Base-by-base conservation (phyloP, 2,113 vertebrate species). In the Telmatochromis brichardi region DNA sequence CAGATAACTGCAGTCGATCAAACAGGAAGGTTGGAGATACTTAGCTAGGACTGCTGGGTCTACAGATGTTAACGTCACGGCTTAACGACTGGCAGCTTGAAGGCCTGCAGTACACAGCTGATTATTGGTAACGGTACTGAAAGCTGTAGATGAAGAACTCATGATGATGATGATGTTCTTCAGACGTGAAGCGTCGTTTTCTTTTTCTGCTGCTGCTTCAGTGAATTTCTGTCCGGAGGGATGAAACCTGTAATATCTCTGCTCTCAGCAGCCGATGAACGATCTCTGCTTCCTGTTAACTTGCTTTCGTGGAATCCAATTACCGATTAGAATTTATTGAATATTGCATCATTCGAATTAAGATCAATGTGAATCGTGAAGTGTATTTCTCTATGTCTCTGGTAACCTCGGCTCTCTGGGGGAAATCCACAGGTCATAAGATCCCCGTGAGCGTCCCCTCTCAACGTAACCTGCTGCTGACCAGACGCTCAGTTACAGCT, bases 211-310 rank as follows among this genome's bases (percentile, higher is more conserved):
- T 60, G 57, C 26, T 60, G 57, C 15, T 33, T 33, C 57, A 1
- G 28, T 63, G 5, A 63, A 4, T 33, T 4, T 33, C 31, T 63
- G 58, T 33, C 9, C 4, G 0, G 57, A 60, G 57, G 14, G 26
- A 17, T 60, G 8, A 60, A 60, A 60, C 14, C 57, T 33, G 28
- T 10, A 0, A 33, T 10, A 60, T 0, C 2, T 10, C 28, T 33
- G 28, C 28, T 19, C 15, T 63, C 58, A 63, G 28, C 57, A 60
- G 26, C 54, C 1, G 23, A 35, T 11, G n/a, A 54, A 21, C n/a
- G 0, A 0, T 3, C 58, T 0, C 15, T 33, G 28, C 28, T 33
- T 60, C 3, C 8, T 60, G 14, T 60, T 31, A 9, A 60, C 14
- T 0, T 0, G 13, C 5, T 60, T 63, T 33, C 3, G 0, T 15